These are phyloP conservation scores for Cheiracanthium punctorium DNA, from an alignment of 2,888 invertebrate genomes.

Conservation along the genomic window DNA sequence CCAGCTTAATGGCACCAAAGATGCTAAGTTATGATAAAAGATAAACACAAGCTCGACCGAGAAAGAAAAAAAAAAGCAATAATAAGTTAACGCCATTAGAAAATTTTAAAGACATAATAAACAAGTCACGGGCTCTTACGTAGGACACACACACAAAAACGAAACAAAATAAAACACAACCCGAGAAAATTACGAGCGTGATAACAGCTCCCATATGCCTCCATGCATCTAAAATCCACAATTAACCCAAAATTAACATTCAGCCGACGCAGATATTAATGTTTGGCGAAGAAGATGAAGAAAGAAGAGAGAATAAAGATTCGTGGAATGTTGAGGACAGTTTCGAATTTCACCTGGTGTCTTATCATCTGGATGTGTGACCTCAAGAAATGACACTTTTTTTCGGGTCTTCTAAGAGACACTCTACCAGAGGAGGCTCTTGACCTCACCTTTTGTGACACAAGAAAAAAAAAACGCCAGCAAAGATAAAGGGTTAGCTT, in stretches of 20 bases:
- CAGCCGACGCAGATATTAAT: background rate
- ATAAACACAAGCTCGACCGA: constrained; percentile 4
- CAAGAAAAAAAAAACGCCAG: background rate
- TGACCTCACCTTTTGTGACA: constrained; percentile 38
- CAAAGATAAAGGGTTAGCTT: constrained; percentile 20
- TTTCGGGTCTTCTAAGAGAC: constrained; percentile 18
- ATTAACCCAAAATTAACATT: constrained; percentile 64
- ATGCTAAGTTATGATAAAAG: constrained; percentile 13
- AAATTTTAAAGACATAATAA: constrained; percentile 11
- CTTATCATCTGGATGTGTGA: constrained; percentile 33
- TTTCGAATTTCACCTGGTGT: constrained; percentile 9
- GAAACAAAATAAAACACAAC: background rate
- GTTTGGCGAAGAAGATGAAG: background rate
- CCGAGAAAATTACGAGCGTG: constrained; percentile 30
- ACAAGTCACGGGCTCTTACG: constrained; percentile 27
- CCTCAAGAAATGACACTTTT: constrained; percentile 48
- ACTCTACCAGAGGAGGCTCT: constrained; percentile 20
- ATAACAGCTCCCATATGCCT: constrained; percentile 48
- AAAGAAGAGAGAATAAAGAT: background rate
- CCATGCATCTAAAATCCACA: constrained; percentile 50
- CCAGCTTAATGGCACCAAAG: background rate
- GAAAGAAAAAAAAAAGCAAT: too few relatives aligned
- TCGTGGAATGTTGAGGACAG: background rate
- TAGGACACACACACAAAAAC: background rate
- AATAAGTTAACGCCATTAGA: background rate